Evolutionary conservation across 2,797 vertebrate species (phyloP).

Genomic region (Sebastes iracundus): DNA sequence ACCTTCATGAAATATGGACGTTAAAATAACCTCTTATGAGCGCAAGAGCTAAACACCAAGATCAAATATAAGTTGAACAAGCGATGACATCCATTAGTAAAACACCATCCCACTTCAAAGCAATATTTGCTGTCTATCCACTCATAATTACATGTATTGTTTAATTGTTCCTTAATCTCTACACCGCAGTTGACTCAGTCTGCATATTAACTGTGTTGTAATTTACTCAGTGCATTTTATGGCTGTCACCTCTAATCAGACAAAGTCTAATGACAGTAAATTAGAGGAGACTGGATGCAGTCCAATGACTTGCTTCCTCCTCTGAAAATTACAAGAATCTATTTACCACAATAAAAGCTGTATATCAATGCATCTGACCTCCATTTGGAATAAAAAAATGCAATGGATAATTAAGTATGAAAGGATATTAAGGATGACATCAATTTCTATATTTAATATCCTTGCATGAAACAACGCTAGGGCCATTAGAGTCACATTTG

Average conservation of each 20-base stretch:
- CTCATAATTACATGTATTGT: not conserved
- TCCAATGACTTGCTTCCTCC: not conserved
- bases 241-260: slow-evolving; percentile 6
- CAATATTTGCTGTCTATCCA: not conserved
- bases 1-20: not conserved
- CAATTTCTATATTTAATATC: slow-evolving; percentile 23
- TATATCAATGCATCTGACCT: slow-evolving; percentile 1
- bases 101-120: not conserved
- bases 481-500: slow-evolving; percentile 18
- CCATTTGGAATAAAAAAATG: not conserved
- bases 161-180: not conserved
- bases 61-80: not conserved
- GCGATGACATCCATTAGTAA: not conserved
- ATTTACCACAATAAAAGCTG: not conserved
- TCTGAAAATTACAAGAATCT: not conserved
- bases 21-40: not conserved
- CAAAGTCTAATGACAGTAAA: not conserved
- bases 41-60: not conserved
- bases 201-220: not conserved
- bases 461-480: not conserved
- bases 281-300: not conserved
- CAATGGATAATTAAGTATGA: not conserved
- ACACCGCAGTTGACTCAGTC: not conserved
- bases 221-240: not conserved
- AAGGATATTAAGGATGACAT: slow-evolving; percentile 10